A percentile compares a stretch with the other conserved stretches of the same genome.
These are phyloP conservation scores for Lipotes vexillifer DNA, from an alignment of 2,113 vertebrate species.

Conservation along the genomic window DNA sequence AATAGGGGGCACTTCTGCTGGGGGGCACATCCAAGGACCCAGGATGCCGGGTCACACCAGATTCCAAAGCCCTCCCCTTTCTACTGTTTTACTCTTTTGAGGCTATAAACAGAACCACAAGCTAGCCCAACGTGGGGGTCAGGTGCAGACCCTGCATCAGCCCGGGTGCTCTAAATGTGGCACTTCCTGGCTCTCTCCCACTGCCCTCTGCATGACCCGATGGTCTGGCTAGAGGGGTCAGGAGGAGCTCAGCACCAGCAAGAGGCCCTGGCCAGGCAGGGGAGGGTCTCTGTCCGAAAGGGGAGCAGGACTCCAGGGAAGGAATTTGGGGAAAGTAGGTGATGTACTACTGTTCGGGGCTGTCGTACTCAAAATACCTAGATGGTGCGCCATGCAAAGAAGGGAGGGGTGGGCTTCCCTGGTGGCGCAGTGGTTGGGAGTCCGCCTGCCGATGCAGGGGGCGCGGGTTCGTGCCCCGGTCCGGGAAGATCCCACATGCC, in stretches of 20 bases:
- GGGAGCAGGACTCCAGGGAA: neutral
- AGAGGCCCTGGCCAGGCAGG: neutral
- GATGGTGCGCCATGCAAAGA: neutral
- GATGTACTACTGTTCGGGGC: fast-evolving
- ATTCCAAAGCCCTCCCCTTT: neutral
- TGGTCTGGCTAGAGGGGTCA: neutral
- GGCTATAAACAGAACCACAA: neutral
- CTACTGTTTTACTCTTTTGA: neutral
- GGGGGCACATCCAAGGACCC: neutral
- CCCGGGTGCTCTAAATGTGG: fast-evolving
- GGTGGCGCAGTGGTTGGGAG: too few relatives aligned
- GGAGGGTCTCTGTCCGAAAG: neutral
- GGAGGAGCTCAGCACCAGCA: neutral
- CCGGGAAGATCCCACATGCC: too few relatives aligned
- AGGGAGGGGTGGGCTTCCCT: neutral
- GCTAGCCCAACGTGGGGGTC: fast-evolving
- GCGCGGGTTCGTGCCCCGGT: too few relatives aligned
- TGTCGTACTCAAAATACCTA: neutral
- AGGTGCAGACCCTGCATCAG: neutral
- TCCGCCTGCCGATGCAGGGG: too few relatives aligned
- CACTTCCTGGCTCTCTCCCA: neutral
- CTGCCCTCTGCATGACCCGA: neutral
- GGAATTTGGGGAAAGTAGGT: too few relatives aligned
- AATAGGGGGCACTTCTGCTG: too few relatives aligned
- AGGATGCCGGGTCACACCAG: neutral